Evolutionary conservation across 2,113 vertebrate genomes (phyloP).

Genomic region (Lepisosteus osseus): DNA sequence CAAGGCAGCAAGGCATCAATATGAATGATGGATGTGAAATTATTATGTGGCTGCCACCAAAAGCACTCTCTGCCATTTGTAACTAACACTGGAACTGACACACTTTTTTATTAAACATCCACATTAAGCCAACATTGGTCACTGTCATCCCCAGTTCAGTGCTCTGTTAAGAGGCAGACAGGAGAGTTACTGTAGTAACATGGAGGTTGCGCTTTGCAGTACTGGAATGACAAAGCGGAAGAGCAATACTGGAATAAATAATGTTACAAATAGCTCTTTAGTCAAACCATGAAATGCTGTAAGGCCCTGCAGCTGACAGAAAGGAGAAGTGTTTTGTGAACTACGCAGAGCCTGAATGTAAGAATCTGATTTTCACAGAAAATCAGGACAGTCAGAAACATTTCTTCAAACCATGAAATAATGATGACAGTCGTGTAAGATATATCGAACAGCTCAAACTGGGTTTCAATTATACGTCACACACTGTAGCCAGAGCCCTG

Average conservation of each 20-base stretch:
- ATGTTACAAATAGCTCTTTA: slow-evolving; percentile 48
- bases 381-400: no score
- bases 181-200: background rate
- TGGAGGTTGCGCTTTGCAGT: slow-evolving; percentile 10
- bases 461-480: no score
- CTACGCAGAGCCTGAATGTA: no score
- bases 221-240: slow-evolving; percentile 21
- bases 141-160: slow-evolving; percentile 60
- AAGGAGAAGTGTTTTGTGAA: slow-evolving; percentile 11
- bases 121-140: slow-evolving; percentile 74
- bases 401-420: no score
- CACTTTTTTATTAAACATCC: slow-evolving; percentile 69
- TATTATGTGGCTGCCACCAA: slow-evolving; percentile 66
- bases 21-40: slow-evolving; percentile 72
- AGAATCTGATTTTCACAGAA: no score
- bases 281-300: slow-evolving; percentile 34
- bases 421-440: no score
- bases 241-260: slow-evolving; percentile 43
- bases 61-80: slow-evolving; percentile 71
- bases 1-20: slow-evolving; percentile 49
- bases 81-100: slow-evolving; percentile 62
- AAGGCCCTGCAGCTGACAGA: slow-evolving; percentile 27
- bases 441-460: no score
- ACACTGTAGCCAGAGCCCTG: no score
- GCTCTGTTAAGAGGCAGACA: slow-evolving; percentile 41